Conservation (phyloP, 2,888 invertebrate genomes). For the Ectemnius continuus region DNA sequence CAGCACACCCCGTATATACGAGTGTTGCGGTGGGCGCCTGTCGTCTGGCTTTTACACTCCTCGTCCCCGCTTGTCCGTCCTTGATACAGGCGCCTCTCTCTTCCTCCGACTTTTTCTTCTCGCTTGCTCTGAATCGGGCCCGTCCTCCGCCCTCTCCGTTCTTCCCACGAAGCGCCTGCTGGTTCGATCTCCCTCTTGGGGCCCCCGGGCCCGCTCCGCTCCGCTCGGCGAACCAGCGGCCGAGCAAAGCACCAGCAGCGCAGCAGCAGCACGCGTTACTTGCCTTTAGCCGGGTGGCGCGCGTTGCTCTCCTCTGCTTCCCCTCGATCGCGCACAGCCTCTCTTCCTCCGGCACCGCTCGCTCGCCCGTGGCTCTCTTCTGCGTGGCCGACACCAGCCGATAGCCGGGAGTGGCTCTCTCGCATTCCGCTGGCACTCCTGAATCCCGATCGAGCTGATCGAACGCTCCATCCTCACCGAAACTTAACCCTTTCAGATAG, state of each 20-base stretch:
- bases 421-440: conserved; percentile 62
- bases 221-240: too few species aligned
- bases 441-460: conserved; percentile 24
- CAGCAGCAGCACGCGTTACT: too few species aligned
- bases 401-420: conserved; percentile 67
- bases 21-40: conserved; percentile 56
- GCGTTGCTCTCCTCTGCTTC: neutral
- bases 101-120: conserved; percentile 22
- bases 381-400: conserved; percentile 28
- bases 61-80: conserved; percentile 57
- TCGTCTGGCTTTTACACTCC: conserved; percentile 56
- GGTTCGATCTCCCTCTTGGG: too few species aligned
- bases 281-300: neutral
- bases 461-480: neutral
- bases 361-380: conserved; percentile 30
- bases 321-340: conserved; percentile 4
- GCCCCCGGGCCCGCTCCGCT: too few species aligned
- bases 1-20: conserved; percentile 25
- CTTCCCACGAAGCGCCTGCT: too few species aligned
- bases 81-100: conserved; percentile 56
- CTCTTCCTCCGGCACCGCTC: conserved; percentile 17
- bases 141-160: conserved; percentile 13
- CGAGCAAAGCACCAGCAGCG: too few species aligned
- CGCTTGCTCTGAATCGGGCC: neutral
- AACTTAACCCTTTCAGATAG: neutral